phyloP scores from a whole-genome alignment of 2,797 vertebrate genomes.

The Tapera naevia region DNA sequence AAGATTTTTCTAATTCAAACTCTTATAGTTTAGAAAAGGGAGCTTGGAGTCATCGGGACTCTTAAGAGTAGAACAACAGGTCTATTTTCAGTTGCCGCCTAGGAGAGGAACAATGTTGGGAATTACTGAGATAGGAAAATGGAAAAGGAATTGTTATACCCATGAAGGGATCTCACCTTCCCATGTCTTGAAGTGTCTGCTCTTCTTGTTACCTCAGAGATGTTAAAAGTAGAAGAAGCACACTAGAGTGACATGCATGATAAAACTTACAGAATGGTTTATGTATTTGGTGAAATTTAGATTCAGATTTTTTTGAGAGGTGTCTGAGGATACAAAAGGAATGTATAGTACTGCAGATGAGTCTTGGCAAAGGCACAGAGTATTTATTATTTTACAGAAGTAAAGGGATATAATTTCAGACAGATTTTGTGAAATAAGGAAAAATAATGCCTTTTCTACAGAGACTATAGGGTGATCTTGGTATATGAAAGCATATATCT shows the following conservation, averaged over 20 bases:
- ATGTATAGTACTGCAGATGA: background rate
- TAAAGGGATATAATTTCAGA: background rate
- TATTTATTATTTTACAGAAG: background rate
- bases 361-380: background rate
- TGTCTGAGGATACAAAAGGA: background rate
- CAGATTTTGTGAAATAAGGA: background rate
- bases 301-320: background rate
- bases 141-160: background rate
- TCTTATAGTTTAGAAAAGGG: background rate
- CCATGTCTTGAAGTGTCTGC: background rate
- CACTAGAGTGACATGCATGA: too few relatives aligned
- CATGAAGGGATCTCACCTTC: background rate
- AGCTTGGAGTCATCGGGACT: background rate
- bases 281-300: background rate
- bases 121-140: background rate
- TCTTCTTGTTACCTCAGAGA: background rate
- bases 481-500: background rate
- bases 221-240: background rate
- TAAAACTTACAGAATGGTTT: background rate
- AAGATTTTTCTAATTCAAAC: background rate
- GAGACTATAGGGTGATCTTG: background rate
- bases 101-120: background rate
- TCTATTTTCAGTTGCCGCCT: background rate
- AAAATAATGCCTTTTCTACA: background rate
- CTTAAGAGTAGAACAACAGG: background rate